Evolutionary conservation across 1,140 invertebrate genomes (phyloP).

Genomic region (Halictus rubicundus): DNA sequence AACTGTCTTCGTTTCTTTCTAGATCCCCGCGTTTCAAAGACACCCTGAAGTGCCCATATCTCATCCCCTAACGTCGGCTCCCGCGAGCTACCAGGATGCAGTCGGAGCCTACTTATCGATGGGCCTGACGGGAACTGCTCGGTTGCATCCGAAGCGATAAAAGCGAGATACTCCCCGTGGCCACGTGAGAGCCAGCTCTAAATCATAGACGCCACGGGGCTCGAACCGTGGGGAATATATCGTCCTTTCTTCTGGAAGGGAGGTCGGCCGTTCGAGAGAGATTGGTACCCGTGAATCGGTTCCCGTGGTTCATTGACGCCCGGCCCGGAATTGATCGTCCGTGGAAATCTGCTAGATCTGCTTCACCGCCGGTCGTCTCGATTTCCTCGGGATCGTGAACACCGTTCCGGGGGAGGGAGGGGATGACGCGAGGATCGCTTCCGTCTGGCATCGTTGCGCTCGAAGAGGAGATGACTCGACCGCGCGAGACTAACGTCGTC

Average conservation of each 20-base stretch:
- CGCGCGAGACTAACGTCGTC: background rate
- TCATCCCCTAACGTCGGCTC: constrained; percentile 3
- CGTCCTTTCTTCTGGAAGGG: no score
- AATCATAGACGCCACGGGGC: constrained; percentile 67
- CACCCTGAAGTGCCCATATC: background rate
- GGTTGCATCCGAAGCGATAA: constrained; percentile 38
- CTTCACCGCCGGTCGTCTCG: background rate
- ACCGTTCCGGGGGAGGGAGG: background rate
- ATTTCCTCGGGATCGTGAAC: constrained; percentile 1
- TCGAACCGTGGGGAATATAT: constrained; percentile 47
- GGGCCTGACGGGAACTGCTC: constrained; percentile 25
- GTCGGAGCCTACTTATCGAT: constrained; percentile 38
- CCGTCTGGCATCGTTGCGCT: background rate
- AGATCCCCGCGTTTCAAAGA: background rate
- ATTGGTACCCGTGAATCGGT: no score
- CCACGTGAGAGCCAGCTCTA: constrained; percentile 53
- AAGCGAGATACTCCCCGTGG: constrained; percentile 24
- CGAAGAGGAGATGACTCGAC: background rate
- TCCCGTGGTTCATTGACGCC: no score
- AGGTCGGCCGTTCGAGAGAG: no score
- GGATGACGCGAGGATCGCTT: constrained; percentile 17
- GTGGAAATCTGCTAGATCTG: no score
- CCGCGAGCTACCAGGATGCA: constrained; percentile 47
- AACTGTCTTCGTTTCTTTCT: no score
- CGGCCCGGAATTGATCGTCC: no score